Conservation (phyloP, 2,113 vertebrate species). For the Microcebus tavaratra region DNA sequence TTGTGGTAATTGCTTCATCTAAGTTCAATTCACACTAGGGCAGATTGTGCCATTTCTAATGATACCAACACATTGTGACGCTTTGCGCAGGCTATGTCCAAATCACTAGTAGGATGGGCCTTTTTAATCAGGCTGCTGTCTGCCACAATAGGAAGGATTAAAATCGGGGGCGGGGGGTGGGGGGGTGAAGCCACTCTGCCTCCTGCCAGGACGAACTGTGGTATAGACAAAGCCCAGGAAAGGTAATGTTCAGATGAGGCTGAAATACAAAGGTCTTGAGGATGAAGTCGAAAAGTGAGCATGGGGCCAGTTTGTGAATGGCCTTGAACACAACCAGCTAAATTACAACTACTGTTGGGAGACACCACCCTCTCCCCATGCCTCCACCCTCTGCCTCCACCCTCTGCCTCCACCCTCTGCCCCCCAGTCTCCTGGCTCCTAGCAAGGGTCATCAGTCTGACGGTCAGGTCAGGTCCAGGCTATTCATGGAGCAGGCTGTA, state of each 20-base stretch:
- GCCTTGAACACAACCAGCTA: neutral
- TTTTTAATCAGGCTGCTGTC: neutral
- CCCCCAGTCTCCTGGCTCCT: neutral
- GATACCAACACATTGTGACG: neutral
- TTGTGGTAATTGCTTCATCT: neutral
- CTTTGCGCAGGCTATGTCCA: neutral
- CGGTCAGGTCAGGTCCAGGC: neutral
- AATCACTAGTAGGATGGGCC: neutral
- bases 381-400: too few species aligned
- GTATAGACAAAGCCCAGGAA: neutral
- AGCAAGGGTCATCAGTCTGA: too few species aligned
- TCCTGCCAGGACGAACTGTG: neutral
- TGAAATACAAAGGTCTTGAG: neutral
- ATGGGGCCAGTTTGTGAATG: neutral
- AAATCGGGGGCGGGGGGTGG: neutral
- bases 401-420: neutral
- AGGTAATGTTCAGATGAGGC: neutral
- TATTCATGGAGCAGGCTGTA: rapidly evolving
- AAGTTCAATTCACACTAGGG: neutral
- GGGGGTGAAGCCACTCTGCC: neutral
- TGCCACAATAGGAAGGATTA: slow-evolving; percentile 19
- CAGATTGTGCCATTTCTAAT: neutral
- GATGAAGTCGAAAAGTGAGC: neutral
- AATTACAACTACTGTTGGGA: neutral
- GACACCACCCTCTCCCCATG: neutral